phyloP scores from a whole-genome alignment of 2,797 vertebrate genomes.

The Steatocranus sp. region DNA sequence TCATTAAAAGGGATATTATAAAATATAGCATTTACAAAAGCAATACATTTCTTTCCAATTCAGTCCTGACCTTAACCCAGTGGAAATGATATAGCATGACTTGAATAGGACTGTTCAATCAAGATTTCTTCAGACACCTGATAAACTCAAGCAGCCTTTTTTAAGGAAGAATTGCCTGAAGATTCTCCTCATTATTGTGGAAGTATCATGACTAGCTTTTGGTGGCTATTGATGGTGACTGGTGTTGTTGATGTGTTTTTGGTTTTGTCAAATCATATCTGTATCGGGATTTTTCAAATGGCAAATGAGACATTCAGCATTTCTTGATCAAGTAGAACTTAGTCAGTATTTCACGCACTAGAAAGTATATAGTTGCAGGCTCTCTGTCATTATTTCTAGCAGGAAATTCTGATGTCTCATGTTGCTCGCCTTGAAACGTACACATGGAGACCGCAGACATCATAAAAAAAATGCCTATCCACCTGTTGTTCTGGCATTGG shows the following conservation, averaged over 20 bases:
- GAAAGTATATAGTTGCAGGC: conserved; percentile 15
- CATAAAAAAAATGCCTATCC: conserved; percentile 74
- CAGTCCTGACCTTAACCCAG: not conserved
- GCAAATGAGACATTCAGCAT: not conserved
- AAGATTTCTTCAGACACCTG: not conserved
- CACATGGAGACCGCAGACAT: conserved; percentile 67
- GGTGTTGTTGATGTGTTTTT: not conserved
- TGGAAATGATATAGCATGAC: not conserved
- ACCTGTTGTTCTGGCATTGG: conserved; percentile 74
- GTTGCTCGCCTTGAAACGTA: conserved; percentile 66
- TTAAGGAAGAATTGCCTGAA: not conserved
- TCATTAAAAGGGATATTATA: not conserved
- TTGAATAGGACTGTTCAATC: not conserved
- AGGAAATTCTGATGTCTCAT: conserved; percentile 70
- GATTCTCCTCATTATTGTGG: not conserved
- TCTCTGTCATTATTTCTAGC: conserved; percentile 40
- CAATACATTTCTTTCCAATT: not conserved
- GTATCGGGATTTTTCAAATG: not conserved
- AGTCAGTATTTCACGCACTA: not conserved
- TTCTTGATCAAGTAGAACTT: not conserved
- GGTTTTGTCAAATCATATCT: not conserved
- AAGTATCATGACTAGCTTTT: not conserved
- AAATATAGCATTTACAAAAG: not conserved
- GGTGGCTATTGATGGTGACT: rapidly evolving
- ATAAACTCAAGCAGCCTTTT: not conserved